Evolutionary conservation across 1,140 invertebrate genomes (phyloP).

Genomic region (Nephotettix cincticeps): DNA sequence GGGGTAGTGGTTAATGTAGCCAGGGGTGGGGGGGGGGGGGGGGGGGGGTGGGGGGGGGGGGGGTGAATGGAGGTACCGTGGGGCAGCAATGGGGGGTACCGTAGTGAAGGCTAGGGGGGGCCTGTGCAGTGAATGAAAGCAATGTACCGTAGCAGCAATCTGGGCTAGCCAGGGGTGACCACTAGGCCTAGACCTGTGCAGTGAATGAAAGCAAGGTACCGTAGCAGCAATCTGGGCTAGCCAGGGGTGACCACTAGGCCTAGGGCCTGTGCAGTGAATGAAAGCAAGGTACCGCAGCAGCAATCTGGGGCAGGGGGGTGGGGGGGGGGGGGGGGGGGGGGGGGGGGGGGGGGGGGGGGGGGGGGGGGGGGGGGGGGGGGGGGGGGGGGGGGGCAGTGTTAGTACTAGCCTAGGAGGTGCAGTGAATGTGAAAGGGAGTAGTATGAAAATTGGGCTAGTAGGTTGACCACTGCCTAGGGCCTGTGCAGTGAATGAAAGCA

Average conservation of each 20-base stretch:
- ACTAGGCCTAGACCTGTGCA: no score
- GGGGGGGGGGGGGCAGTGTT: constrained; percentile 7
- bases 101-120: background rate
- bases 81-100: background rate
- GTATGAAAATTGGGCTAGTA: no score
- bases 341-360: background rate
- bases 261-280: no score
- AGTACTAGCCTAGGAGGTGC: background rate
- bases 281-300: background rate
- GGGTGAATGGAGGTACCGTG: background rate
- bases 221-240: no score
- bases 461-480: no score
- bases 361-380: background rate
- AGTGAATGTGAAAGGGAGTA: background rate
- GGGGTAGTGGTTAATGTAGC: no score
- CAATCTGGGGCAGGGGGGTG: background rate
- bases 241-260: no score
- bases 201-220: no score
- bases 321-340: constrained; percentile 9
- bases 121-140: background rate
- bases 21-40: background rate
- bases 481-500: no score
- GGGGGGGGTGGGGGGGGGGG: no score
- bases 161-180: no score
- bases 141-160: no score